Conservation (phyloP, 1,140 invertebrate species). For the Uloborus diversus region DNA sequence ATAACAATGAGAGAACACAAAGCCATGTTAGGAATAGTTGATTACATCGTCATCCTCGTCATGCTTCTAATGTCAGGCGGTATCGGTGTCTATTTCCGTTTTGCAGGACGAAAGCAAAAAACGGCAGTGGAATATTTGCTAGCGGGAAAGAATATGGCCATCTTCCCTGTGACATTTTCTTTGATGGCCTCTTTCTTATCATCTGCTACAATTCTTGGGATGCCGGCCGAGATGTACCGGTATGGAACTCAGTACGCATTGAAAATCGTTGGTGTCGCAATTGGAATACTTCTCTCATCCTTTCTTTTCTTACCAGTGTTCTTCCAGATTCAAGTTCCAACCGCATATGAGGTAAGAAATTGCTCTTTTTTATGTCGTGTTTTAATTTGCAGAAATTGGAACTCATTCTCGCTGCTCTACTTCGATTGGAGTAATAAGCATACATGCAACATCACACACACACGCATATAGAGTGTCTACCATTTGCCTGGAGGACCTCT, state of each 20-base stretch:
- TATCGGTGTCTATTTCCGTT: constrained; percentile 83
- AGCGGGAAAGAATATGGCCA: constrained; percentile 79
- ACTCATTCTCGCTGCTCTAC: no score
- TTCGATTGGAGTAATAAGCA: no score
- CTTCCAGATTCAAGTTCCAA: constrained; percentile 82
- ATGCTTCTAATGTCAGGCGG: constrained; percentile 66
- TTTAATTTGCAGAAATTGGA: no score
- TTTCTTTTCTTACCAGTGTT: constrained; percentile 90
- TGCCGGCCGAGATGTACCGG: constrained; percentile 85
- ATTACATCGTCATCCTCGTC: constrained; percentile 74
- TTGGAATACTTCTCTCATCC: constrained; percentile 81
- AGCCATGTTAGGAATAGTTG: constrained; percentile 61
- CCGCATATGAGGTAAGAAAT: constrained; percentile 76
- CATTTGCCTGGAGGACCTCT: no score
- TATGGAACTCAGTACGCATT: constrained; percentile 71
- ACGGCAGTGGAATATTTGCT: constrained; percentile 85
- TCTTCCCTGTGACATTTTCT: constrained; percentile 82
- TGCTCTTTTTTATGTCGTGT: constrained; percentile 69
- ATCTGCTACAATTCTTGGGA: constrained; percentile 86
- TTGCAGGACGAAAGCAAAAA: constrained; percentile 85
- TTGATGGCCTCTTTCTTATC: constrained; percentile 95
- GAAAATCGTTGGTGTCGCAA: not conserved
- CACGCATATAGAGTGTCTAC: no score
- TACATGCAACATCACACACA: no score
- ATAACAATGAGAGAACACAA: no score